Evolutionary conservation across 2,888 invertebrate genomes (phyloP).

Genomic region (Cephonodes hylas): DNA sequence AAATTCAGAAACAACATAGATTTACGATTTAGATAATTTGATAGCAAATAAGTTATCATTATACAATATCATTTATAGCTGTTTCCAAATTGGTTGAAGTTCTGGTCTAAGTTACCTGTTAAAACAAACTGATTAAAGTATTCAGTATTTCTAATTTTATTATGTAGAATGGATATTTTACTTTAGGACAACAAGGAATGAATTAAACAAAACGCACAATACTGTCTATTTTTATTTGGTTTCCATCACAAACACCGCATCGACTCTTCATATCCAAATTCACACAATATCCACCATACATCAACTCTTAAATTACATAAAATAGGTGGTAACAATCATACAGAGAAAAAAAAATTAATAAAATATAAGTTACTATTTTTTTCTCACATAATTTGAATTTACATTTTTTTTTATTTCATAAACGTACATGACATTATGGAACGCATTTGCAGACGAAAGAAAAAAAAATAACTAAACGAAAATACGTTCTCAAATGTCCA

Average conservation of each 20-base stretch:
- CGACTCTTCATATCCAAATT: slow-evolving; percentile 9
- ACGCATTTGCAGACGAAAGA: slow-evolving; percentile 21
- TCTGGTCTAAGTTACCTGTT: too few species aligned
- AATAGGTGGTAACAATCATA: slow-evolving; percentile 8
- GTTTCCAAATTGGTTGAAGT: too few species aligned
- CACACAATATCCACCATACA: slow-evolving; percentile 26
- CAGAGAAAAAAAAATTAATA: slow-evolving; percentile 3
- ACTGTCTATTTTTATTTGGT: slow-evolving; percentile 67
- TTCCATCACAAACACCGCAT: slow-evolving; percentile 48
- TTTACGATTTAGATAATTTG: too few species aligned
- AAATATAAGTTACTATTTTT: slow-evolving; percentile 58
- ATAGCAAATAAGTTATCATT: too few species aligned
- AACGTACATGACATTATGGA: slow-evolving; percentile 12
- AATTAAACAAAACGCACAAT: slow-evolving; percentile 21
- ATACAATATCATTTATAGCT: too few species aligned
- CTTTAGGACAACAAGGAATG: too few species aligned
- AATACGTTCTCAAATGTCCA: slow-evolving; percentile 19
- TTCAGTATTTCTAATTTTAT: neutral
- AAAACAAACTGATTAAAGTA: neutral
- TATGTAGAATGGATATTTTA: neutral
- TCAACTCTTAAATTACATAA: slow-evolving; percentile 3
- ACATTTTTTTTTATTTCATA: slow-evolving; percentile 43
- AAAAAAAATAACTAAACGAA: slow-evolving; percentile 12
- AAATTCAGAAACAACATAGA: too few species aligned
- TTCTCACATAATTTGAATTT: slow-evolving; percentile 42